phyloP scores from a whole-genome alignment of 2,113 vertebrate genomes.

The Podarcis raffonei region DNA sequence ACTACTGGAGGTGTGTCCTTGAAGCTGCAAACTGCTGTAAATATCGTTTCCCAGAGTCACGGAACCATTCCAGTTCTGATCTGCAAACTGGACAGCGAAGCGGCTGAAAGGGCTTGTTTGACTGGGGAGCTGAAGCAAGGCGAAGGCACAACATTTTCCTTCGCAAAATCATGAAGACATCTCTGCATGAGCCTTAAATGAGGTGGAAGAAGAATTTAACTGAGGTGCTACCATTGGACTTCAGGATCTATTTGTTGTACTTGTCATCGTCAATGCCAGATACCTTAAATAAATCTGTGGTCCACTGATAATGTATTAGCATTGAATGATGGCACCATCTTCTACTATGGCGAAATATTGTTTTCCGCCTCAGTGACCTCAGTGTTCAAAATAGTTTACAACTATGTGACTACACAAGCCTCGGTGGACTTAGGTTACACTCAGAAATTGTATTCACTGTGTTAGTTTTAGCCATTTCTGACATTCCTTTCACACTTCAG shows the following conservation, averaged over 20 bases:
- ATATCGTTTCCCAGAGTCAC: neutral
- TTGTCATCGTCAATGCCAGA: neutral
- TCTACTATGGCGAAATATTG: too few relatives aligned
- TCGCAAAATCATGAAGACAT: neutral
- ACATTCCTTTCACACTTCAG: too few relatives aligned
- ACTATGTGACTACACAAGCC: neutral
- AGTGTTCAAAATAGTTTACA: neutral
- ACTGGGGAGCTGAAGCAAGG: neutral
- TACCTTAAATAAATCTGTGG: neutral
- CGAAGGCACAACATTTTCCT: neutral
- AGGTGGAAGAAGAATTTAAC: neutral
- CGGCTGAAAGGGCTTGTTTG: neutral
- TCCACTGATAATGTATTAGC: neutral
- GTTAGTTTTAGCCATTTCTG: too few relatives aligned
- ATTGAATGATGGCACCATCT: neutral
- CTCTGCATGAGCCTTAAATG: neutral
- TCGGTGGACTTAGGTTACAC: too few relatives aligned
- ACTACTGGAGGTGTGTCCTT: neutral
- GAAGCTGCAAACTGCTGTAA: constrained; percentile 11
- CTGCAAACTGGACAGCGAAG: neutral
- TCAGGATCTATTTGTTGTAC: neutral
- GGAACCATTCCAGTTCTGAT: constrained; percentile 16
- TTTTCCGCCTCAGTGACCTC: neutral
- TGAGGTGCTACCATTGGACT: neutral
- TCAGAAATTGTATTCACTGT: too few relatives aligned